phyloP scores from a whole-genome alignment of 1,140 invertebrate species.

The Drosophila busckii region DNA sequence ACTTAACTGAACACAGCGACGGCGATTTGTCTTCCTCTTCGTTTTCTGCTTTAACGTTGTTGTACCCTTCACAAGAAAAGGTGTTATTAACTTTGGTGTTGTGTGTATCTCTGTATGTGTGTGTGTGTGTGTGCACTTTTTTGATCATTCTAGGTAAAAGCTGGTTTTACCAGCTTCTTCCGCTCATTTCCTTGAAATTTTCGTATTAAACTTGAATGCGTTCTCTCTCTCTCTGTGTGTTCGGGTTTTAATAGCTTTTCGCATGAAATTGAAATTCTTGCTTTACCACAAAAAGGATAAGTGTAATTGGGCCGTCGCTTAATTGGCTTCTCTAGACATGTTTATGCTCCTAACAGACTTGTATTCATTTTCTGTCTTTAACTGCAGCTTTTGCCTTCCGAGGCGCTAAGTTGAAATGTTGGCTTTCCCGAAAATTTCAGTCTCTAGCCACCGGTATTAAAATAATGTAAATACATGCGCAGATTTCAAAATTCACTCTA shows the following conservation, averaged over 20 bases:
- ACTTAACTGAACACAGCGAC: slow-evolving; percentile 19
- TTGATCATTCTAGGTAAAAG: slow-evolving; percentile 72
- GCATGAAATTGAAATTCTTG: slow-evolving; percentile 66
- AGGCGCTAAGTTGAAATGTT: no score
- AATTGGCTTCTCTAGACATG: slow-evolving; percentile 45
- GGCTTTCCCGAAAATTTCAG: no score
- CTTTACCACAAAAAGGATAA: slow-evolving; percentile 33
- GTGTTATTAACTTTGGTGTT: slow-evolving; percentile 69
- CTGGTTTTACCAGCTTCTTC: slow-evolving; percentile 70
- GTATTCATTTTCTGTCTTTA: no score
- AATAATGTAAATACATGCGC: no score
- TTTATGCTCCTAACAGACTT: slow-evolving; percentile 12
- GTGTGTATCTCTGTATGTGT: slow-evolving; percentile 6
- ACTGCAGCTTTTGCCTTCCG: no score
- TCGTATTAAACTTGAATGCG: slow-evolving; percentile 69
- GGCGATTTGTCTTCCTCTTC: slow-evolving; percentile 30
- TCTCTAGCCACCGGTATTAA: no score
- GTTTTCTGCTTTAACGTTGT: no score
- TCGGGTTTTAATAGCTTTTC: slow-evolving; percentile 68
- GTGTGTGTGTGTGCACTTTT: slow-evolving; percentile 44
- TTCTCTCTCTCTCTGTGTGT: slow-evolving; percentile 39
- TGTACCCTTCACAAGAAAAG: slow-evolving; percentile 72
- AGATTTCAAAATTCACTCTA: no score
- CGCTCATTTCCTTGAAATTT: slow-evolving; percentile 73
- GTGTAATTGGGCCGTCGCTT: slow-evolving; percentile 38